A percentile compares a stretch with the other conserved stretches of the same genome.
Evolutionary conservation across 2,888 invertebrate species (phyloP).

Genomic region (Eupithecia subumbrata): DNA sequence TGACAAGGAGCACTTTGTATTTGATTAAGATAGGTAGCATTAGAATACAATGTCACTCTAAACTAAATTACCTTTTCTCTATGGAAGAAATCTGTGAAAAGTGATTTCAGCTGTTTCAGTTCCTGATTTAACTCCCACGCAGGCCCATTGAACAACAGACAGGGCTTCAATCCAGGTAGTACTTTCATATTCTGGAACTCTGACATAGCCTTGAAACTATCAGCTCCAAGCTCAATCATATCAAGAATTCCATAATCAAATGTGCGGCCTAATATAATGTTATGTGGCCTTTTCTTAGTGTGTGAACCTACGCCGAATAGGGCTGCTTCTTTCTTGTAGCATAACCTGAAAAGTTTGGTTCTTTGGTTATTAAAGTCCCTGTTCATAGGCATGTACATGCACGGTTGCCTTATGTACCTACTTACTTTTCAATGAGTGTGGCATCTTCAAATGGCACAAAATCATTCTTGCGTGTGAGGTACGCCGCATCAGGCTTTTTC

Average conservation of each 20-base stretch:
- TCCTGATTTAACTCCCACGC: conserved; percentile 93
- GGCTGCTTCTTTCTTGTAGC: conserved; percentile 93
- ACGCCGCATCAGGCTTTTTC: conserved; percentile 93
- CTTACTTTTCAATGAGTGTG: conserved; percentile 90
- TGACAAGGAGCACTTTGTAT: neutral
- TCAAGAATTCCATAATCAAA: conserved; percentile 96
- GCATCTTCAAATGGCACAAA: conserved; percentile 96
- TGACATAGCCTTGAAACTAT: conserved; percentile 90
- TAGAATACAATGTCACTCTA: neutral
- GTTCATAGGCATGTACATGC: neutral
- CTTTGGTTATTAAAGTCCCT: neutral
- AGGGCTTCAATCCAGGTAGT: conserved; percentile 93
- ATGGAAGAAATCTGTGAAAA: conserved; percentile 96
- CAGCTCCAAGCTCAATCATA: conserved; percentile 97
- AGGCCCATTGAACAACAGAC: conserved; percentile 95
- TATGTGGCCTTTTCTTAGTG: conserved; percentile 97
- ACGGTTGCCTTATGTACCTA: neutral
- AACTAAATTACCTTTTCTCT: conserved; percentile 85
- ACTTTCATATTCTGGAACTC: conserved; percentile 92
- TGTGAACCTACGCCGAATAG: conserved; percentile 96
- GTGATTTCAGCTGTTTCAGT: conserved; percentile 91
- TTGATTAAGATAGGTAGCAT: neutral
- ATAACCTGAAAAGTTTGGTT: conserved; percentile 74
- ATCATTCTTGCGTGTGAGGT: conserved; percentile 92
- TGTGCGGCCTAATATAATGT: conserved; percentile 94